These are phyloP conservation scores for Meloidogyne floridensis DNA, from an alignment of 1,140 invertebrate genomes.

Conservation along the genomic window DNA sequence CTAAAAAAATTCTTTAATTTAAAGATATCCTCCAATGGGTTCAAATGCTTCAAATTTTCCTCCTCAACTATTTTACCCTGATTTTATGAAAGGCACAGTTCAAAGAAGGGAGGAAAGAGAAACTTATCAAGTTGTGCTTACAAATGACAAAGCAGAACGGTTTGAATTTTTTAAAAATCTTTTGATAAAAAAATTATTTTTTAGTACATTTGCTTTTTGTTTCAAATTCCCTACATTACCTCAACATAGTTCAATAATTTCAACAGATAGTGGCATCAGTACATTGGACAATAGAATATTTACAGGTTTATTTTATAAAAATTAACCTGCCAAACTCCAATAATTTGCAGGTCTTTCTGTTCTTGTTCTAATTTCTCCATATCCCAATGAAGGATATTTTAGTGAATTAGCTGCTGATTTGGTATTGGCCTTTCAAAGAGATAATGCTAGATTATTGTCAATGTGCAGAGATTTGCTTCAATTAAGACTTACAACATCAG, in stretches of 20 bases:
- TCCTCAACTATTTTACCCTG: conserved; percentile 49
- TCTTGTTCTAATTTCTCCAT: conserved; percentile 44
- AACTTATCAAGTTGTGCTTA: conserved; percentile 42
- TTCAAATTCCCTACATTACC: conserved; percentile 45
- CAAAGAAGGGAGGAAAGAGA: conserved; percentile 47
- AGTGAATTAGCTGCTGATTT: conserved; percentile 43
- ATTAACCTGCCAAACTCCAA: neutral
- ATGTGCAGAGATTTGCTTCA: conserved; percentile 43
- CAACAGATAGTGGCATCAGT: conserved; percentile 11
- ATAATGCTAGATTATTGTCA: conserved; percentile 30
- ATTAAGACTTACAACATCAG: conserved; percentile 44
- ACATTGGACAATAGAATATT: neutral
- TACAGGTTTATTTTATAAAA: neutral
- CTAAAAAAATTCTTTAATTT: neutral
- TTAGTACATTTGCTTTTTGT: conserved; percentile 49
- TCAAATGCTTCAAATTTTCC: conserved; percentile 39
- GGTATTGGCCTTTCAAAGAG: conserved; percentile 39
- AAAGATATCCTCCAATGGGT: conserved; percentile 37
- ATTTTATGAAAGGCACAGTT: conserved; percentile 44
- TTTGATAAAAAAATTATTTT: conserved; percentile 14
- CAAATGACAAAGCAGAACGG: conserved; percentile 54
- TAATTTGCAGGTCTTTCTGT: conserved; percentile 35
- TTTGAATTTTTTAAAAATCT: conserved; percentile 24
- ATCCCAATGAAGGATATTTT: conserved; percentile 46
- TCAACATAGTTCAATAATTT: neutral